Conservation (phyloP, 1,140 invertebrate genomes). For the Cecropterus lyciades region DNA sequence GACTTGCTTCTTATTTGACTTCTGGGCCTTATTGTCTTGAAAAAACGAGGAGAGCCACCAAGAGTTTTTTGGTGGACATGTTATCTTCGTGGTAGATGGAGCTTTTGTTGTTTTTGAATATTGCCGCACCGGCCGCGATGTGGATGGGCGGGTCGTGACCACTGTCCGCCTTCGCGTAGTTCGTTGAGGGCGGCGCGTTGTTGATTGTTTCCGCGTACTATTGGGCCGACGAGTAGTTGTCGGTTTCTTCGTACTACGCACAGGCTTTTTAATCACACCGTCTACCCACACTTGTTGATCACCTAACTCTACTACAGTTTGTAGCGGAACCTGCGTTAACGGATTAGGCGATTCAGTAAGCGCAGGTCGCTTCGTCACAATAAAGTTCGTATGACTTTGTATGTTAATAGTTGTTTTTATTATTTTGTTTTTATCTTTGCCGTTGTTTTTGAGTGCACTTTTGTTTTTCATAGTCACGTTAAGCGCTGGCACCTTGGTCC, state of each 20-base stretch:
- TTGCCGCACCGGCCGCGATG: slow-evolving; percentile 27
- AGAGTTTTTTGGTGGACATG: slow-evolving; percentile 56
- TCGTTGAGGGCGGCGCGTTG: slow-evolving; percentile 38
- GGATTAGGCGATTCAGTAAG: slow-evolving; percentile 21
- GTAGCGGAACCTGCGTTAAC: slow-evolving; percentile 37
- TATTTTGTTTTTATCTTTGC: slow-evolving; percentile 60
- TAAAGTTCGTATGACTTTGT: slow-evolving; percentile 74
- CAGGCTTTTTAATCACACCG: slow-evolving; percentile 37
- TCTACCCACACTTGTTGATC: slow-evolving; percentile 56
- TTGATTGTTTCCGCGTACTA: slow-evolving; percentile 28
- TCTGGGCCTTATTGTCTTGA: slow-evolving; percentile 57
- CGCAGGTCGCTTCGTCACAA: slow-evolving; percentile 63
- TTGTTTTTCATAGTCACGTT: slow-evolving; percentile 64
- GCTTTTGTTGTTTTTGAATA: slow-evolving; percentile 52
- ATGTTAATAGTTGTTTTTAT: slow-evolving; percentile 76
- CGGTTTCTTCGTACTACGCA: slow-evolving; percentile 41
- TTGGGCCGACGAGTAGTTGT: slow-evolving; percentile 17
- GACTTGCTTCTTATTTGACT: slow-evolving; percentile 56
- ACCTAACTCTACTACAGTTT: slow-evolving; percentile 45
- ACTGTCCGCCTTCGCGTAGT: slow-evolving; percentile 44
- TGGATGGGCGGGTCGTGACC: slow-evolving; percentile 40
- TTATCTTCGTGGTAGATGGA: slow-evolving; percentile 48
- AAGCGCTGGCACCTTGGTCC: slow-evolving; percentile 55
- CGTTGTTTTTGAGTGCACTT: slow-evolving; percentile 42
- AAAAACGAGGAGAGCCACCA: slow-evolving; percentile 66